phyloP scores from a whole-genome alignment of 23 tunicate genomes.

The Styela plicata region DNA sequence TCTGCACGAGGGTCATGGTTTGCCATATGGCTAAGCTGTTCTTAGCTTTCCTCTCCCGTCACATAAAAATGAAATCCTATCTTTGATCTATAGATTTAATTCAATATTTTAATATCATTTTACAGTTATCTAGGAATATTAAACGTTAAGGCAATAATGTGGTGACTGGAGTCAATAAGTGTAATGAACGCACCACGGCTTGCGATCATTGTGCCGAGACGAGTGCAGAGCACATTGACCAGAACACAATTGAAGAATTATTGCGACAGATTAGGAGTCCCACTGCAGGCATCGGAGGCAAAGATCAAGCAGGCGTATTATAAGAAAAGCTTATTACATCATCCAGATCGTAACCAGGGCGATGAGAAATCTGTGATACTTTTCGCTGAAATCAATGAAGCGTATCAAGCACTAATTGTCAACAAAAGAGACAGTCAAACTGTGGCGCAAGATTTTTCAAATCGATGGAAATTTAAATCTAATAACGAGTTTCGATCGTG shows the following conservation, averaged over 20 bases:
- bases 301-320: conserved; percentile 82
- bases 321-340: conserved; percentile 48
- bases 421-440: conserved; percentile 23
- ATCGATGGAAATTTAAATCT: conserved; percentile 26
- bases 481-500: conserved; percentile 10
- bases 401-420: conserved; percentile 68
- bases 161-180: no score
- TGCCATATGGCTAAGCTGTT: no score
- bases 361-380: conserved; percentile 26
- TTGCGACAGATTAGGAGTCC: conserved; percentile 65
- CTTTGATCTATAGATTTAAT: no score
- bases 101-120: no score
- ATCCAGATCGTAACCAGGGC: conserved; percentile 74
- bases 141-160: no score
- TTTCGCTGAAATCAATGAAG: conserved; percentile 75
- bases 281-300: conserved; percentile 60
- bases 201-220: conserved; percentile 7
- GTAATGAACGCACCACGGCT: neutral
- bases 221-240: conserved; percentile 16
- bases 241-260: conserved; percentile 49
- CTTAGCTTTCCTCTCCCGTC: no score
- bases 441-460: conserved; percentile 16
- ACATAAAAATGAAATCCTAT: no score
- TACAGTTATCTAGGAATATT: no score
- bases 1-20: no score